A percentile compares a stretch with the other conserved stretches of the same genome.
Conservation (phyloP, 2,888 invertebrate species). For the Conus canariensis region DNA sequence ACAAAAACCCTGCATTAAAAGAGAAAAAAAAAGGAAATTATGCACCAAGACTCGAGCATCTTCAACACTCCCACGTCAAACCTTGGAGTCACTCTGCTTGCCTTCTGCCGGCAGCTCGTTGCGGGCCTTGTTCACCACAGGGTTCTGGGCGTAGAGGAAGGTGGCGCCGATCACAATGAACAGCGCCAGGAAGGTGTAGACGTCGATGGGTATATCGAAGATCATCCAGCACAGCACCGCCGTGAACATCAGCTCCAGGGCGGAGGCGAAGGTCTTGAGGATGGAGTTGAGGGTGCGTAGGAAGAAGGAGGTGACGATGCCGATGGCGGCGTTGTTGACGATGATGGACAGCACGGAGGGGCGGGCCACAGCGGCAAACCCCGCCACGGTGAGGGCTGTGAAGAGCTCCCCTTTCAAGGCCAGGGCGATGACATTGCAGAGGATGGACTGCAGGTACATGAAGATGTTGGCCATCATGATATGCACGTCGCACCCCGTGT, state of each 20-base stretch:
- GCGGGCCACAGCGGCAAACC: conserved; percentile 73
- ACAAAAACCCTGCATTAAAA: background rate
- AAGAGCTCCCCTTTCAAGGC: conserved; percentile 84
- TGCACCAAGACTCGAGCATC: background rate
- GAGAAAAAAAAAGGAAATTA: background rate
- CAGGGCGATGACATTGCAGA: conserved; percentile 91
- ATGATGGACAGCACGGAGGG: conserved; percentile 88
- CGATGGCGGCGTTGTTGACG: conserved; percentile 93
- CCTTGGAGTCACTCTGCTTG: conserved; percentile 14
- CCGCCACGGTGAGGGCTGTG: conserved; percentile 82
- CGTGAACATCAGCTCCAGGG: conserved; percentile 93
- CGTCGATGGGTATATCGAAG: conserved; percentile 90
- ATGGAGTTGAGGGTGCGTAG: conserved; percentile 95
- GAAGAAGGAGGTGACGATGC: conserved; percentile 96
- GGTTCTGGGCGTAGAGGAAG: conserved; percentile 92
- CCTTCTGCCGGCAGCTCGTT: conserved; percentile 30
- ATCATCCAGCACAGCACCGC: conserved; percentile 90
- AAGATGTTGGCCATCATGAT: conserved; percentile 96
- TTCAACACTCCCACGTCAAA: background rate
- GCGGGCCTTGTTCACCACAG: conserved; percentile 82
- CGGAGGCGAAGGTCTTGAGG: conserved; percentile 96
- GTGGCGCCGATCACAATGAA: conserved; percentile 90
- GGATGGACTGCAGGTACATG: conserved; percentile 95
- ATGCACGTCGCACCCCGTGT: conserved; percentile 89
- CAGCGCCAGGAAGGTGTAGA: conserved; percentile 90